Evolutionary conservation across 2,888 invertebrate species (phyloP).

Genomic region (Osedax frankpressi): DNA sequence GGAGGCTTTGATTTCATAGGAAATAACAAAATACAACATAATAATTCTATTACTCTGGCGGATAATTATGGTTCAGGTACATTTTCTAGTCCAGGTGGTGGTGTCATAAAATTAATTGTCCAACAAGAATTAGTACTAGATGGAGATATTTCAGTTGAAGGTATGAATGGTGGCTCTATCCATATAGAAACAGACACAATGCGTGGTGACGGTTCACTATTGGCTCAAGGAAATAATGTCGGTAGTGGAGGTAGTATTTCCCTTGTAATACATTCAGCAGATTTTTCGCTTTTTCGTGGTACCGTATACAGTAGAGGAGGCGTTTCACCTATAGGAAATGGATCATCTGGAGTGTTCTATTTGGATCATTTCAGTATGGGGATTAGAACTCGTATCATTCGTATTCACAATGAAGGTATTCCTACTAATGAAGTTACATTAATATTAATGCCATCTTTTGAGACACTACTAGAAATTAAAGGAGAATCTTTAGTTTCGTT

Average conservation of each 20-base stretch:
- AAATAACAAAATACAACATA: too few species aligned
- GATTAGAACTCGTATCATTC: neutral
- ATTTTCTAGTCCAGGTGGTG: conserved; percentile 28
- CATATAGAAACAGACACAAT: conserved; percentile 25
- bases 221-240: conserved; percentile 28
- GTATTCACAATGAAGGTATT: neutral
- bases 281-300: neutral
- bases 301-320: neutral
- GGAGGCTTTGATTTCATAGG: too few species aligned
- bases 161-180: conserved; percentile 29
- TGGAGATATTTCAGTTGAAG: conserved; percentile 28
- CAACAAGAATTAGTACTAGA: conserved; percentile 23
- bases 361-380: neutral
- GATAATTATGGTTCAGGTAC: conserved; percentile 29
- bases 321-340: neutral
- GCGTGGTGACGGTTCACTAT: conserved; percentile 30
- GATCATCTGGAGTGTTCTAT: neutral
- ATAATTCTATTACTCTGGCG: conserved; percentile 28
- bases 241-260: neutral
- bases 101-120: conserved; percentile 25
- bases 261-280: neutral
- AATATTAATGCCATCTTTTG: neutral
- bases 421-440: neutral
- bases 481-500: neutral
- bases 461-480: neutral